Evolutionary conservation across 1,140 invertebrate species (phyloP).

Genomic region (Danaus plexippus): DNA sequence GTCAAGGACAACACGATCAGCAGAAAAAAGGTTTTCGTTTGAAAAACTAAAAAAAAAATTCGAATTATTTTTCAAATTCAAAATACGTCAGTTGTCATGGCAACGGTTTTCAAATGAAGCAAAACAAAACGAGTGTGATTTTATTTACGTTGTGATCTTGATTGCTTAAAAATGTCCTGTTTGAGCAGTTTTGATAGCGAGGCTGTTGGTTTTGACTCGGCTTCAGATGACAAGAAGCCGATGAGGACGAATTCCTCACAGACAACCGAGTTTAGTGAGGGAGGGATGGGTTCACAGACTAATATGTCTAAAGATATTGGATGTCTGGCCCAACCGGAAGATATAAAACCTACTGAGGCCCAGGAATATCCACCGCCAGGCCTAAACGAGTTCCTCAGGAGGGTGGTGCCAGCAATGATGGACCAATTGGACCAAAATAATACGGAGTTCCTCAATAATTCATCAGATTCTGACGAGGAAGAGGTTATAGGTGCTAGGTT

Average conservation of each 20-base stretch:
- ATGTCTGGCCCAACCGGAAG: conserved; percentile 30
- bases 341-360: conserved; percentile 28
- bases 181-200: conserved; percentile 59
- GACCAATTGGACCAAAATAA: conserved; percentile 49
- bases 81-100: conserved; percentile 2
- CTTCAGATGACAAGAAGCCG: conserved; percentile 19
- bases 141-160: background rate
- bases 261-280: conserved; percentile 41
- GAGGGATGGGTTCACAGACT: conserved; percentile 36
- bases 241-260: conserved; percentile 32
- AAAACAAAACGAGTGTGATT: conserved; percentile 18
- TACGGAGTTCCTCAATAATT: conserved; percentile 34
- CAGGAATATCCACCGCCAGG: conserved; percentile 43
- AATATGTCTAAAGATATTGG: conserved; percentile 32
- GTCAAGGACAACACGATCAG: no score
- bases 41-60: no score
- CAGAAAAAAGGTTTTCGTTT: no score
- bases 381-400: conserved; percentile 47
- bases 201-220: conserved; percentile 46
- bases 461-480: conserved; percentile 57
- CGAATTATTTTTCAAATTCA: no score
- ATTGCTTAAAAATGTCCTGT: conserved; percentile 35
- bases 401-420: conserved; percentile 49
- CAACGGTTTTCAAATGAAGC: conserved; percentile 4
- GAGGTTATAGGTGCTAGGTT: conserved; percentile 37